Evolutionary conservation across 2,888 invertebrate species (phyloP).

Genomic region (Nesidiocoris tenuis): DNA sequence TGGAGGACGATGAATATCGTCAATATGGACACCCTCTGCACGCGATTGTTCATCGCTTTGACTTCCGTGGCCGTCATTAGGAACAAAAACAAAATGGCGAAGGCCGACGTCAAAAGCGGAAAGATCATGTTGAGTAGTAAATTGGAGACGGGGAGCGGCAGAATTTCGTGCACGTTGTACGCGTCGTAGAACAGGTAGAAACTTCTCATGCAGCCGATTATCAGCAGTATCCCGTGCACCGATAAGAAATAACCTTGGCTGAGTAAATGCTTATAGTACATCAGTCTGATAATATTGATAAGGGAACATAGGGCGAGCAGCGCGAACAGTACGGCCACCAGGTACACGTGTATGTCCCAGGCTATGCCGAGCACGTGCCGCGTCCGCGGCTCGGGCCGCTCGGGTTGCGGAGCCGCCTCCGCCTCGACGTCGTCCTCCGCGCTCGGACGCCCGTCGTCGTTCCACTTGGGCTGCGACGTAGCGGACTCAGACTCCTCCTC

Average conservation of each 20-base stretch:
- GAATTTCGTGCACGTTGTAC: slow-evolving; percentile 80
- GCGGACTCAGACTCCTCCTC: slow-evolving; percentile 34
- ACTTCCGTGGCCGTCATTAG: slow-evolving; percentile 72
- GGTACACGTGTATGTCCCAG: slow-evolving; percentile 89
- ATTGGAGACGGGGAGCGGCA: slow-evolving; percentile 75
- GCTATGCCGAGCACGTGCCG: slow-evolving; percentile 69
- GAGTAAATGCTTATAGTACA: slow-evolving; percentile 81
- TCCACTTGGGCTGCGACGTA: slow-evolving; percentile 41
- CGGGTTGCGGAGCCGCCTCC: slow-evolving; percentile 50
- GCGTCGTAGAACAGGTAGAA: slow-evolving; percentile 89
- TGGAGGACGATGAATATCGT: slow-evolving; percentile 77
- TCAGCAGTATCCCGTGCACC: slow-evolving; percentile 77
- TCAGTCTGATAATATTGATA: slow-evolving; percentile 81
- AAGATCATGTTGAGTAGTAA: slow-evolving; percentile 81
- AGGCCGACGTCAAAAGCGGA: slow-evolving; percentile 84
- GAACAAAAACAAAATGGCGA: slow-evolving; percentile 82
- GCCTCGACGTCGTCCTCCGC: slow-evolving; percentile 48
- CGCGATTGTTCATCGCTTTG: slow-evolving; percentile 54
- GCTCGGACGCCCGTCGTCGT: slow-evolving; percentile 48
- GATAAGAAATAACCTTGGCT: slow-evolving; percentile 85
- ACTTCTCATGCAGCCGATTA: slow-evolving; percentile 78
- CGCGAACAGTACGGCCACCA: slow-evolving; percentile 81
- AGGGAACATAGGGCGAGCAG: slow-evolving; percentile 81
- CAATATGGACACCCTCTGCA: slow-evolving; percentile 76
- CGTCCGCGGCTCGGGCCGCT: slow-evolving; percentile 51